Base-by-base conservation (phyloP, 2,888 invertebrate genomes). In the Drosophila neutralis region DNA sequence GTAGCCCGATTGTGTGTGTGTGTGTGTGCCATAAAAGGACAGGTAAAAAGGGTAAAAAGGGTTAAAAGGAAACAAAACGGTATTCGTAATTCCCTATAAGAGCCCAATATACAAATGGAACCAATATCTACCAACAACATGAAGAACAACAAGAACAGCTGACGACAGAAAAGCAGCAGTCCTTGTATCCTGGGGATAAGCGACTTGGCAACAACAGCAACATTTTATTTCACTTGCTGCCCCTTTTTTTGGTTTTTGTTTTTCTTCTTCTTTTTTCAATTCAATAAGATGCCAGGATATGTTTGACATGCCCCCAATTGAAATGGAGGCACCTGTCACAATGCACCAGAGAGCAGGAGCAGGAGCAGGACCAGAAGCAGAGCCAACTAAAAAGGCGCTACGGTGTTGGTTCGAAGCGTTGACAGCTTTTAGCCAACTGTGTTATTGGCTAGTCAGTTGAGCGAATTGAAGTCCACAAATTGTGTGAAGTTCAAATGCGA, bases 101-200 rank as follows among this genome's bases (percentile, higher is more conserved):
- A 69, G 63, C 62, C 73, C 73, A 77, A 77, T 76, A 77, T 73
- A 61, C 59, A 78, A 73, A 77, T 69, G 57, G 57, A 57, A 42
- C 42, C 57, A 42, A 57, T 57, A 77, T 76, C 73, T 66, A 58
- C 59, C 78, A 69, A 69, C 60, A 77, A 77, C 77, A 54, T 21
- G 7, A 7, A 54, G 4, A 54, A 38, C 76, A 77, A 76, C 63
- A 72, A 72, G 72, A 76, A 77, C 77, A 77, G 78, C 73, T 76
- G 78, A 79, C 80, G 64, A 69, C 80, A 72, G 68, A 24, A 66
- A 63, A 51, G 72, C 66, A 66, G 48, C 56, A 45, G 67, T 62
- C 40, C 35, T 52, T 15, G 66, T 53, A 64, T 57, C 65, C 67
- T 51, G 57, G 52, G 76, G 72, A 80, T 63, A 67, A 75, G 72